These are phyloP conservation scores for Cyprinus carpio DNA, from an alignment of 2,113 vertebrate species.

Conservation along the genomic window DNA sequence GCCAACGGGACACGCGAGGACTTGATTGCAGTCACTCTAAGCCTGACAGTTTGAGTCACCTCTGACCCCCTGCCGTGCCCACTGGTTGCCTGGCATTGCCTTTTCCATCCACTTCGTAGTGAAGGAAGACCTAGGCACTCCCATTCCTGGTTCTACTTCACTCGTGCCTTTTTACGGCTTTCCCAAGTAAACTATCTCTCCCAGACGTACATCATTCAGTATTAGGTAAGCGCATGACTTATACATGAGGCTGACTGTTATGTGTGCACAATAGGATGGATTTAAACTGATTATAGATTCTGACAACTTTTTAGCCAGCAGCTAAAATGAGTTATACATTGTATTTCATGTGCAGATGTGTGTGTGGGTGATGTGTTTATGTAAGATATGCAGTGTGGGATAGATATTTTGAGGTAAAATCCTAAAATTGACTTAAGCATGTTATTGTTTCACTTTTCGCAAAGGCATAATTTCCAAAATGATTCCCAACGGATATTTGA, in stretches of 20 bases:
- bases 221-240: slow-evolving; percentile 77
- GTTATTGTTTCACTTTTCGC: not conserved
- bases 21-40: slow-evolving; percentile 95
- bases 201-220: slow-evolving; percentile 69
- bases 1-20: slow-evolving; percentile 86
- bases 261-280: slow-evolving; percentile 45
- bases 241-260: slow-evolving; percentile 58
- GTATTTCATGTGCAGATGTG: not conserved
- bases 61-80: slow-evolving; percentile 74
- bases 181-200: slow-evolving; percentile 55
- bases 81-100: slow-evolving; percentile 74
- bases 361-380: not conserved
- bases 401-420: not conserved
- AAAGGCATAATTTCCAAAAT: slow-evolving; percentile 72
- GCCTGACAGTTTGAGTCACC: slow-evolving; percentile 90
- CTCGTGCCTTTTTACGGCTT: slow-evolving; percentile 65
- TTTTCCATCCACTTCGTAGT: slow-evolving; percentile 65
- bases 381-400: not conserved
- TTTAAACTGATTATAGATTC: slow-evolving; percentile 30
- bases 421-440: not conserved
- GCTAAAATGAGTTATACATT: not conserved
- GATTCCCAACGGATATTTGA: slow-evolving; percentile 97
- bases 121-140: slow-evolving; percentile 67
- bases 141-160: slow-evolving; percentile 64
- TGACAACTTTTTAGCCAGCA: not conserved